These are phyloP conservation scores for Conomelus anceps DNA, from an alignment of 2,888 invertebrate species.

Conservation along the genomic window DNA sequence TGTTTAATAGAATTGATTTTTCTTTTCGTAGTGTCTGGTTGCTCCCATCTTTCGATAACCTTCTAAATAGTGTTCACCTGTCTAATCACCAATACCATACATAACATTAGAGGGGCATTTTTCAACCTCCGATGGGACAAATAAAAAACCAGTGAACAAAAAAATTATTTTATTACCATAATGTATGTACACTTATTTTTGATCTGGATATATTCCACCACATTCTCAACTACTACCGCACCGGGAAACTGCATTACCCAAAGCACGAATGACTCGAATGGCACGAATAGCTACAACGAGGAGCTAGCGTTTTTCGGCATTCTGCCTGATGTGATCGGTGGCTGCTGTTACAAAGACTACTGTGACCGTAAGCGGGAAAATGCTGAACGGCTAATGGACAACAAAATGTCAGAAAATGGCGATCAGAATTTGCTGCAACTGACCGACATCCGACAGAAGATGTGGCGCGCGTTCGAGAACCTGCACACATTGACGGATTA, in stretches of 20 bases:
- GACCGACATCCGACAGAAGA: constrained; percentile 83
- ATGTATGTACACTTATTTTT: no score
- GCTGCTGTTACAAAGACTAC: constrained; percentile 99
- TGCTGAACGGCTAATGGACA: constrained; percentile 95
- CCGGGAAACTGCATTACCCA: constrained; percentile 98
- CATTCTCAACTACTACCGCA: constrained; percentile 97
- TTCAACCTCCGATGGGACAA: no score
- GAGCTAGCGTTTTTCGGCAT: constrained; percentile 99
- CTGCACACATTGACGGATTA: constrained; percentile 97
- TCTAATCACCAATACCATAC: no score
- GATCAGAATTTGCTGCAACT: constrained; percentile 83
- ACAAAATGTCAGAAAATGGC: constrained; percentile 87
- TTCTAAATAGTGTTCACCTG: no score
- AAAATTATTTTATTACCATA: no score
- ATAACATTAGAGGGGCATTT: no score
- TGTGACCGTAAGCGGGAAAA: constrained; percentile 98
- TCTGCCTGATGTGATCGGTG: constrained; percentile 91
- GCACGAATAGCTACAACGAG: constrained; percentile 99
- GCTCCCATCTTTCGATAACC: no score
- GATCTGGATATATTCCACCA: constrained; percentile 99
- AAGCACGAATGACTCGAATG: constrained; percentile 98
- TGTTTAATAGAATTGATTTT: no score
- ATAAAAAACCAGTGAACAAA: no score
- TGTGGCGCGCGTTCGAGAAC: constrained; percentile 99
- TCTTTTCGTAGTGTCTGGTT: no score